These are phyloP conservation scores for Alethe diademata DNA, from an alignment of 2,113 vertebrate species.

Conservation along the genomic window DNA sequence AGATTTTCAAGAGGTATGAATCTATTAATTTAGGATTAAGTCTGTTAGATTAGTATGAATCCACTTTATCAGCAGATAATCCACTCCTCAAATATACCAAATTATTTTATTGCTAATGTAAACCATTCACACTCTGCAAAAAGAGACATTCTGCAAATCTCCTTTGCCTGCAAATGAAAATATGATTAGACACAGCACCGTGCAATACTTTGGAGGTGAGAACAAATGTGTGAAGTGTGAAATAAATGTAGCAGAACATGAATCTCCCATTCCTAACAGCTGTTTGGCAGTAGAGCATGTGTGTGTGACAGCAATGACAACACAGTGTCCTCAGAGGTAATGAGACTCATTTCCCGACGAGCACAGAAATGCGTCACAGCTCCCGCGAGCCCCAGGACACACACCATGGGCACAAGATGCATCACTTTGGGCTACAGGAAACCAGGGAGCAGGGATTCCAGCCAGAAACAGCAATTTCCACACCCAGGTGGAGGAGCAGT, in stretches of 20 bases:
- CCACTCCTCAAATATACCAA: not conserved
- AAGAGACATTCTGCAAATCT: not conserved
- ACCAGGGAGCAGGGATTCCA: not conserved
- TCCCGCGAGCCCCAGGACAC: not conserved
- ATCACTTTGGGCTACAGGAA: not conserved
- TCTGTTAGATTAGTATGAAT: not conserved
- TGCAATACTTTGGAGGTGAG: not conserved
- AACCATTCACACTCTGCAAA: not conserved
- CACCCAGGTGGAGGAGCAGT: not conserved
- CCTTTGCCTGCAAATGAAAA: constrained; percentile 14
- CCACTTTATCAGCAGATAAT: not conserved
- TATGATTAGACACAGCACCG: constrained; percentile 17
- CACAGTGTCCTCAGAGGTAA: constrained; percentile 1
- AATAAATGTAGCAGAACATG: constrained; percentile 49
- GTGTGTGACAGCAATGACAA: constrained; percentile 21
- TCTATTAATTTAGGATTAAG: not conserved
- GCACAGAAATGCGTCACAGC: not conserved
- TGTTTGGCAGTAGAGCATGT: constrained; percentile 38
- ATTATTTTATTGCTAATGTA: not conserved
- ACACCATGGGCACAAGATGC: not conserved
- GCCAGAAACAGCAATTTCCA: not conserved
- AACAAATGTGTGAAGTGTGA: constrained; percentile 32
- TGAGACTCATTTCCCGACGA: not conserved
- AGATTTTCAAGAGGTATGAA: not conserved
- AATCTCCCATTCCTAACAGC: constrained; percentile 9